Base-by-base conservation (phyloP, 1,140 invertebrate genomes). In the Drusus annulatus region DNA sequence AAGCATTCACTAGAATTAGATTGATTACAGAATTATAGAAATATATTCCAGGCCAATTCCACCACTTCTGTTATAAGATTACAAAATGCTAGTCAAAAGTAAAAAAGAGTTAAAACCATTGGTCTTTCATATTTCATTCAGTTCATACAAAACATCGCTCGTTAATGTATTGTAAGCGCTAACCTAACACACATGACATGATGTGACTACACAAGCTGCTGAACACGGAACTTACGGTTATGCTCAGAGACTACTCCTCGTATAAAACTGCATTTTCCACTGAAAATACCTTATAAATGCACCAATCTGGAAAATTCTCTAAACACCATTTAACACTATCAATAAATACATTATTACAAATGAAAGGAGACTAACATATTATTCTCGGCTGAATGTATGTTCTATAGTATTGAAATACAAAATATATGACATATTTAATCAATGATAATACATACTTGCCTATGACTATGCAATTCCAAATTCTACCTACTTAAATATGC, bases 401-500 rank as follows among this genome's bases (percentile, higher is more conserved):
- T 71, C 68, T 71, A 15, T 23, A 45, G 36, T 45, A 45, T 45
- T 45, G 36, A 71, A 50, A 25, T 78, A 73, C 52, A 50, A 16
- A 19, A n/a, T 77, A 78, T 69, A 68, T 51, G 63, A 25, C 31
- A 68, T 69, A 68, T 21, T 52, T 78, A 69, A 68, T 54, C n/a
- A 68, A 56, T 75, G 54, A 58, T 75, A 58, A 56, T 75, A 71
- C 54, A 79, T 75, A 79, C 75, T 79, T 79, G 78, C 78, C 78
- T 79, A 79, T 79, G 78, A 79, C 78, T 79, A 79, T 79, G 78
- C 78, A 79, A 79, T 79, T 79, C 69, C 68, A 45, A 74, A 79
- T 51, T 79, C 78, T 74, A 79, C 50, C 54, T 69, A 74, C 71
- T 79, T 79, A 79, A 73, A 23, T 73, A 79, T 60, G 77, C 51